Percentiles rank a stretch among this genome's conserved stretches.
phyloP scores from a whole-genome alignment of 2,797 vertebrate species.

The Falco berigora region DNA sequence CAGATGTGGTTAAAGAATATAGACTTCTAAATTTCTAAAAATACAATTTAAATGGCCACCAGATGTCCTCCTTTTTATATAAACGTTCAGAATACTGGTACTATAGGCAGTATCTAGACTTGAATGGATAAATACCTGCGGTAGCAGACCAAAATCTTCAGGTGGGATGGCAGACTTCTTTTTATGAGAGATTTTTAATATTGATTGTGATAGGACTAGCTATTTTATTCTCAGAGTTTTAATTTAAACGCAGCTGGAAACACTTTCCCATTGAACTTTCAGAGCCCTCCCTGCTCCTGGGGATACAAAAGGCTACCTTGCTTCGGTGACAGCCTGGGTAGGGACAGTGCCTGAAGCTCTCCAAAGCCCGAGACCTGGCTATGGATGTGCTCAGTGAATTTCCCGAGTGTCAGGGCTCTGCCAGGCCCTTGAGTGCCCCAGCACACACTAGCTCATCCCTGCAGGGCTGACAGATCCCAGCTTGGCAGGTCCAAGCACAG shows the following conservation, averaged over 20 bases:
- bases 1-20: background rate
- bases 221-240: background rate
- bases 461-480: background rate
- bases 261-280: background rate
- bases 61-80: slow-evolving; percentile 51
- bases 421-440: background rate
- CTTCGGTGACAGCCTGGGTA: background rate
- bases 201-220: background rate
- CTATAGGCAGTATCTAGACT: background rate
- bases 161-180: background rate
- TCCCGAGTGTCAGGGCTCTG: background rate
- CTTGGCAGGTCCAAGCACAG: background rate
- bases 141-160: background rate
- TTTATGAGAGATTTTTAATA: background rate
- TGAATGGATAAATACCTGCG: background rate
- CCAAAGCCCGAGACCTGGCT: background rate
- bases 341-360: background rate
- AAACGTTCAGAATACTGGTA: background rate
- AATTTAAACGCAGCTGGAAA: background rate
- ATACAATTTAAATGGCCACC: slow-evolving; percentile 22
- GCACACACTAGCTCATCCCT: background rate
- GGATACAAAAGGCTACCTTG: background rate
- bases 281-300: background rate
- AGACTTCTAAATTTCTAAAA: background rate
- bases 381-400: background rate